Evolutionary conservation across 2,797 vertebrate genomes (phyloP).

Genomic region (Dendrocincla fuliginosa): DNA sequence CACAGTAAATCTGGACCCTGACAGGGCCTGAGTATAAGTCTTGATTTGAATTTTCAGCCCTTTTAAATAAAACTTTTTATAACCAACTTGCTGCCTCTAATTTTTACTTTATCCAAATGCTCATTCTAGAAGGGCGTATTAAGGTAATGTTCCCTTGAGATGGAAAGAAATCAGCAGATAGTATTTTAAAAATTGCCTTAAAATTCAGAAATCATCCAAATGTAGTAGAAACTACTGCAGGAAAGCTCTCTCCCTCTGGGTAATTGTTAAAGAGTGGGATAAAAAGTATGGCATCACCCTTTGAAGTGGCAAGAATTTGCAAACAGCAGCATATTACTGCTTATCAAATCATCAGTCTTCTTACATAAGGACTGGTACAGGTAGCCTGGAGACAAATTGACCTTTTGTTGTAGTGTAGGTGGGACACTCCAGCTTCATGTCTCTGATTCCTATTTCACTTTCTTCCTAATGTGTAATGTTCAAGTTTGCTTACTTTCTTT

Average conservation of each 20-base stretch:
- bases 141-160: background rate
- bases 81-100: background rate
- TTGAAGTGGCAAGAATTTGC: background rate
- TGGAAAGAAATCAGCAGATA: background rate
- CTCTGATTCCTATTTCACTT: slow-evolving; percentile 9
- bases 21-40: background rate
- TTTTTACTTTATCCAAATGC: background rate
- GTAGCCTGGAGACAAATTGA: slow-evolving; percentile 47
- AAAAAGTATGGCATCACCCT: background rate
- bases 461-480: background rate
- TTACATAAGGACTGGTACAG: background rate
- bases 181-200: slow-evolving; percentile 1
- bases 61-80: background rate
- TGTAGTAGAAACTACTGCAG: background rate
- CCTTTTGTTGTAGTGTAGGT: background rate
- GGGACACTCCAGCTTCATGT: background rate
- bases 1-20: background rate
- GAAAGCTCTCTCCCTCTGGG: background rate
- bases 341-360: slow-evolving; percentile 1
- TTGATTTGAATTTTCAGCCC: background rate
- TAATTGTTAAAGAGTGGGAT: slow-evolving; percentile 16
- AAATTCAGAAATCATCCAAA: background rate
- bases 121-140: background rate
- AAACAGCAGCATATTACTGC: background rate
- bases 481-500: background rate